Percentiles rank a stretch among this genome's conserved stretches.
phyloP scores from a whole-genome alignment of 1,140 invertebrate genomes.

The Artemia franciscana region DNA sequence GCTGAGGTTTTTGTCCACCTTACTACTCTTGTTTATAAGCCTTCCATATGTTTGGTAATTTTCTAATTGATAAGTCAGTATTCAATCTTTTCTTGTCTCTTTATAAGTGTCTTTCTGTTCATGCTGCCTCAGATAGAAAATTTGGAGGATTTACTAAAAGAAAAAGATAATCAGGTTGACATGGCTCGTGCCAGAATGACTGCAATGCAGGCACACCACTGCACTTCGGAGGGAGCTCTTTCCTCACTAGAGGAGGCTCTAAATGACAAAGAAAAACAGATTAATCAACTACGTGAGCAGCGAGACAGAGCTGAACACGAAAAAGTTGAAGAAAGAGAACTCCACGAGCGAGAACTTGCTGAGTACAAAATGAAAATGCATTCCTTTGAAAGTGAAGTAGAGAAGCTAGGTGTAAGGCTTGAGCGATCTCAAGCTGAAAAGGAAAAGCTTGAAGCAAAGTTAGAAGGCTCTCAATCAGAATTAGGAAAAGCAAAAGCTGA shows the following conservation, averaged over 20 bases:
- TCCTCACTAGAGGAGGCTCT: slow-evolving; percentile 84
- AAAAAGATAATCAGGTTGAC: slow-evolving; percentile 93
- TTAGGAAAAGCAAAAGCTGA: slow-evolving; percentile 80
- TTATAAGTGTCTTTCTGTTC: not conserved
- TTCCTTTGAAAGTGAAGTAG: slow-evolving; percentile 41
- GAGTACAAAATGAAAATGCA: slow-evolving; percentile 76
- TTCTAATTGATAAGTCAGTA: too few species aligned
- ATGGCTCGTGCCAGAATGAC: slow-evolving; percentile 69
- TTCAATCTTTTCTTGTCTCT: too few species aligned
- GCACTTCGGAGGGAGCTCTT: slow-evolving; percentile 69
- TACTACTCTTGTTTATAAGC: too few species aligned
- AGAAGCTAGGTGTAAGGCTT: slow-evolving; percentile 59
- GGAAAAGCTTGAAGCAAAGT: slow-evolving; percentile 62
- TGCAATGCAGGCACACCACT: slow-evolving; percentile 69
- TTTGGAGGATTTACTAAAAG: slow-evolving; percentile 81
- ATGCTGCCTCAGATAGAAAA: slow-evolving; percentile 61
- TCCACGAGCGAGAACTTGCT: slow-evolving; percentile 75
- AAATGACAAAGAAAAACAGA: slow-evolving; percentile 88
- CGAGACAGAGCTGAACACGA: slow-evolving; percentile 87
- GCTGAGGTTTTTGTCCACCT: too few species aligned
- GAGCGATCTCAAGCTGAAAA: slow-evolving; percentile 70
- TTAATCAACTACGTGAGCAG: slow-evolving; percentile 69
- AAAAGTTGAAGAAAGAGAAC: slow-evolving; percentile 76
- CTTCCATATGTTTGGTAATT: too few species aligned
- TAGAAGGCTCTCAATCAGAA: slow-evolving; percentile 76